phyloP scores from a whole-genome alignment of 2,113 vertebrate species.

The Tenrec ecaudatus region DNA sequence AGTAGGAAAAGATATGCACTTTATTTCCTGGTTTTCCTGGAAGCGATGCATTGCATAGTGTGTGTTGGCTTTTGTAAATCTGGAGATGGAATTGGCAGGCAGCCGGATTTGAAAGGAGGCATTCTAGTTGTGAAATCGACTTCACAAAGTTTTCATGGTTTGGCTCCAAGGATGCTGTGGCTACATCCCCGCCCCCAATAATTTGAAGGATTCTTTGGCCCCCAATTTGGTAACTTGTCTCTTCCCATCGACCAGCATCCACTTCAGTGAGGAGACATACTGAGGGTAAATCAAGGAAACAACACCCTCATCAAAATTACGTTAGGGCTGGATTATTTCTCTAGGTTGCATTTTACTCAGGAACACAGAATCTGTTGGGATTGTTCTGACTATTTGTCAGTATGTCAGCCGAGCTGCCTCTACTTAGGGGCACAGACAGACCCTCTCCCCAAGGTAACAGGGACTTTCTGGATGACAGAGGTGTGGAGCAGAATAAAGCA shows the following conservation, averaged over 20 bases:
- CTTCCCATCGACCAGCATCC: slow-evolving; percentile 2
- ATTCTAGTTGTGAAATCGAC: slow-evolving; percentile 72
- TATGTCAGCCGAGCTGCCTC: not conserved
- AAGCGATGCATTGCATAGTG: too few species aligned
- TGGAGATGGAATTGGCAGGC: too few species aligned
- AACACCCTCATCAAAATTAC: not conserved
- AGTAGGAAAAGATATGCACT: too few species aligned
- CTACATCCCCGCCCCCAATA: not conserved
- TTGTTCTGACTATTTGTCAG: not conserved
- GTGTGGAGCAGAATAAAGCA: not conserved
- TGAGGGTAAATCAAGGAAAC: slow-evolving; percentile 14
- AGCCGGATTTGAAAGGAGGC: not conserved
- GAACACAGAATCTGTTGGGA: not conserved
- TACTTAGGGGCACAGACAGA: not conserved
- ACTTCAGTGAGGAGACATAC: not conserved
- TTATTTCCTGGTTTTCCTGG: too few species aligned
- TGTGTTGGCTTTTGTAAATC: too few species aligned
- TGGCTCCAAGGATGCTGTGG: slow-evolving; percentile 65
- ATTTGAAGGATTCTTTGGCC: slow-evolving; percentile 41
- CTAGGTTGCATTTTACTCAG: not conserved
- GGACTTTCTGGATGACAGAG: slow-evolving; percentile 14
- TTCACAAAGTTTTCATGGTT: slow-evolving; percentile 29
- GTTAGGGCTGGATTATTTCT: not conserved
- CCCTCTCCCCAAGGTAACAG: not conserved
- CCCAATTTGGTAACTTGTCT: slow-evolving; percentile 55